Conservation (phyloP, 2,888 invertebrate species). For the Cylindroiulus punctatus region DNA sequence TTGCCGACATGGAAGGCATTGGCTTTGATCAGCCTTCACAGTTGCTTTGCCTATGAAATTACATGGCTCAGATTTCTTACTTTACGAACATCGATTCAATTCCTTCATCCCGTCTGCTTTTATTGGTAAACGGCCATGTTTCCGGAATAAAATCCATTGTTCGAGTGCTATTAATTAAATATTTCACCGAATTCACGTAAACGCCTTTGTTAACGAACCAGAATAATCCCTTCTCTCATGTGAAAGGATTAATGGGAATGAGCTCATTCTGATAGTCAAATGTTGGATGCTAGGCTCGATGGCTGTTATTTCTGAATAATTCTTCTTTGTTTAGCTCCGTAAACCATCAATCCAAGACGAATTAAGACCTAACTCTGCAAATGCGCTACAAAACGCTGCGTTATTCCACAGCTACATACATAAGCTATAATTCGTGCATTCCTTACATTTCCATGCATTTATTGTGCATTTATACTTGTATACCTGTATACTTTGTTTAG, state of each 20-base stretch:
- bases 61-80: neutral
- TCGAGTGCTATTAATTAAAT: neutral
- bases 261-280: neutral
- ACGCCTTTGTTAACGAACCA: neutral
- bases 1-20: neutral
- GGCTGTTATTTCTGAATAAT: neutral
- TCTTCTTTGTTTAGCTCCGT: neutral
- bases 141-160: neutral
- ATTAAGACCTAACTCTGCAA: too few relatives aligned
- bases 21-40: neutral
- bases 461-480: too few relatives aligned
- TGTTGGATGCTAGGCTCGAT: neutral
- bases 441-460: too few relatives aligned
- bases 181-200: neutral
- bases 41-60: neutral
- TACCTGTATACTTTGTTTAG: too few relatives aligned
- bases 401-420: too few relatives aligned
- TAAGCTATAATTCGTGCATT: too few relatives aligned
- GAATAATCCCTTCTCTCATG: constrained; percentile 2
- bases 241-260: constrained; percentile 4
- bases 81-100: too few relatives aligned
- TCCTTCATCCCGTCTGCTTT: too few relatives aligned
- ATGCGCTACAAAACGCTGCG: too few relatives aligned
- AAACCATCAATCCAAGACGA: too few relatives aligned
- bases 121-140: neutral